Evolutionary conservation across 2,113 vertebrate species (phyloP).

Genomic region (Pithys albifrons): DNA sequence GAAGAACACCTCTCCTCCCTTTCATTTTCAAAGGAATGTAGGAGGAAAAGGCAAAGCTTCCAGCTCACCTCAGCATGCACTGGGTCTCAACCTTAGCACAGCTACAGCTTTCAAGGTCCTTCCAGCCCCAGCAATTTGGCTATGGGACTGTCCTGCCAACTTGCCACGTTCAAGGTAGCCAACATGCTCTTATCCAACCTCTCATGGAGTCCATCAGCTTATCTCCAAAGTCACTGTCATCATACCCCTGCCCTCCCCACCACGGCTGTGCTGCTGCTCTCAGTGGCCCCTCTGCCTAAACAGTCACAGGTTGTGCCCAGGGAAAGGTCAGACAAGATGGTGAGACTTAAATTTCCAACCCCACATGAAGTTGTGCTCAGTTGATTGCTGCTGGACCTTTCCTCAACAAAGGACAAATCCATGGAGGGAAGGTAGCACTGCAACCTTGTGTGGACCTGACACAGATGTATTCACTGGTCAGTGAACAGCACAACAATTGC

Average conservation of each 20-base stretch:
- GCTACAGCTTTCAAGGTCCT: not conserved
- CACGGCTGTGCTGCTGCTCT: not conserved
- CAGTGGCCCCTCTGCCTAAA: not conserved
- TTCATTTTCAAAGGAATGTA: not conserved
- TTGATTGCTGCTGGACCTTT: not conserved
- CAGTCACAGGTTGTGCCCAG: not conserved
- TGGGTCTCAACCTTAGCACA: not conserved
- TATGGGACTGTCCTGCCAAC: fast-evolving
- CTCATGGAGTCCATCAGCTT: fast-evolving
- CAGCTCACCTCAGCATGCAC: not conserved
- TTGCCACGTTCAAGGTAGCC: not conserved
- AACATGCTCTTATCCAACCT: not conserved
- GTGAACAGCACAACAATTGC: not conserved
- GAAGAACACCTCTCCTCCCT: not conserved
- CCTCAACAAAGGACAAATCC: not conserved
- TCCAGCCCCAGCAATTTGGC: not conserved
- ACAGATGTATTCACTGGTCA: not conserved
- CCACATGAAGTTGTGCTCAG: not conserved
- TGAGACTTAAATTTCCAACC: not conserved
- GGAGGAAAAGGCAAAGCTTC: not conserved
- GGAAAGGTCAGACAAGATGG: not conserved
- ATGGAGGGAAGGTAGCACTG: not conserved
- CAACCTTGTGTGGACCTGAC: not conserved
- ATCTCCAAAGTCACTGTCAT: not conserved
- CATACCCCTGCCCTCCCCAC: fast-evolving